These are phyloP conservation scores for Dione juno DNA, from an alignment of 2,888 invertebrate genomes.

Conservation along the genomic window DNA sequence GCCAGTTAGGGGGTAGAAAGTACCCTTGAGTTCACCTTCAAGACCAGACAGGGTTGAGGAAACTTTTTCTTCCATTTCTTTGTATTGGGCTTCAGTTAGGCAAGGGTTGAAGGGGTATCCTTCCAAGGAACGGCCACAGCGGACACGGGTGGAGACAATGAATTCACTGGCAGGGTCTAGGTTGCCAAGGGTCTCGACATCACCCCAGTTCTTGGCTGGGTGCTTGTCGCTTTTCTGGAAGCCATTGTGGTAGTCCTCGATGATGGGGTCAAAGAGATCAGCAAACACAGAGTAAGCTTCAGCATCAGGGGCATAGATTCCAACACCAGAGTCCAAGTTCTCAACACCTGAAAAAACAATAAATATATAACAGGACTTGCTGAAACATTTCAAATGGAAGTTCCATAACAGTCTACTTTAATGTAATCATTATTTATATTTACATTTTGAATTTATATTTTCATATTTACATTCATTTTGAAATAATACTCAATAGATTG, in stretches of 20 bases:
- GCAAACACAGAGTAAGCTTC: constrained; percentile 96
- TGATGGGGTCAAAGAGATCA: constrained; percentile 98
- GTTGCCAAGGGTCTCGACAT: constrained; percentile 94
- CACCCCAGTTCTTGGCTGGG: constrained; percentile 97
- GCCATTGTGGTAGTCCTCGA: constrained; percentile 98
- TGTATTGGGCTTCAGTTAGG: constrained; percentile 97
- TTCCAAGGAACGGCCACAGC: constrained; percentile 96
- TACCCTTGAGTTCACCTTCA: constrained; percentile 95
- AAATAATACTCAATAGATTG: background rate
- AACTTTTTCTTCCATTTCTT: constrained; percentile 97
- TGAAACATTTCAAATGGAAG: too few relatives aligned
- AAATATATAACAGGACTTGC: background rate
- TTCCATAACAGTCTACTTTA: background rate
- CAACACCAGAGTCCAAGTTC: constrained; percentile 98
- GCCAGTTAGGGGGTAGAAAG: constrained; percentile 96
- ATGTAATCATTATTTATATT: background rate
- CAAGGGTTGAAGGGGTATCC: constrained; percentile 99
- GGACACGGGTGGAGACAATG: constrained; percentile 97
- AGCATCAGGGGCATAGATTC: constrained; percentile 98
- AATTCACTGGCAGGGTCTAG: constrained; percentile 95
- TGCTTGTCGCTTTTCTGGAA: constrained; percentile 98
- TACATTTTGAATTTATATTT: background rate
- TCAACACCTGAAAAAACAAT: constrained; percentile 88
- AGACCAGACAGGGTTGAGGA: constrained; percentile 91
- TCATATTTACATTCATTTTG: background rate